Evolutionary conservation across 2,113 vertebrate genomes (phyloP).

Genomic region (Eudyptes chrysolophus): DNA sequence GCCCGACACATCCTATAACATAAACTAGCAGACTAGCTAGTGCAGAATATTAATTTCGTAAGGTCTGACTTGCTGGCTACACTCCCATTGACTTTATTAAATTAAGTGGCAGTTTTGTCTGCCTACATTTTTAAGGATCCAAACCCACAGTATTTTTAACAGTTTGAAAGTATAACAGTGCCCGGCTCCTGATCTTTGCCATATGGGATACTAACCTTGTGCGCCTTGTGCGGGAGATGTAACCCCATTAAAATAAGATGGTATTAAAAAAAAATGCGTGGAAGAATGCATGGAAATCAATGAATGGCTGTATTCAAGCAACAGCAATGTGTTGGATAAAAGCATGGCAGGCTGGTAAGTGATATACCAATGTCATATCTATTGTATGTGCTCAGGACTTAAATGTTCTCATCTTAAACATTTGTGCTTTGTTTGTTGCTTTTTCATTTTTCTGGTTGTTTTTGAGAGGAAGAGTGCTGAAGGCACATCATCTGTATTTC

Average conservation of each 20-base stretch:
- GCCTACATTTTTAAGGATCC: neutral
- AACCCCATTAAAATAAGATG: neutral
- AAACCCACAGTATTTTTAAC: neutral
- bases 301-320: neutral
- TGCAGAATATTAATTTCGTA: slow-evolving; percentile 40
- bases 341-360: neutral
- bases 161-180: neutral
- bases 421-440: neutral
- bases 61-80: slow-evolving; percentile 23
- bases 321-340: neutral
- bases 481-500: neutral
- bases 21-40: slow-evolving; percentile 47
- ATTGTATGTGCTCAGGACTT: neutral
- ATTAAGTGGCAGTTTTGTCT: slow-evolving; percentile 23
- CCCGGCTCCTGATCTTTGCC: neutral
- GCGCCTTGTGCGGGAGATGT: neutral
- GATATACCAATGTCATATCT: neutral
- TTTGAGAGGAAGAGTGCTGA: neutral
- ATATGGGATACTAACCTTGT: neutral
- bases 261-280: neutral
- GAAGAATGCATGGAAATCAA: neutral
- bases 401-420: neutral
- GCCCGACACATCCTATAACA: slow-evolving; percentile 6
- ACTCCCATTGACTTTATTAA: slow-evolving; percentile 19
- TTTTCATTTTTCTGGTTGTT: neutral